Percentiles rank a stretch among this genome's conserved stretches.
These are phyloP conservation scores for Macrochelys suwanniensis DNA, from an alignment of 2,797 vertebrate genomes.

Conservation along the genomic window DNA sequence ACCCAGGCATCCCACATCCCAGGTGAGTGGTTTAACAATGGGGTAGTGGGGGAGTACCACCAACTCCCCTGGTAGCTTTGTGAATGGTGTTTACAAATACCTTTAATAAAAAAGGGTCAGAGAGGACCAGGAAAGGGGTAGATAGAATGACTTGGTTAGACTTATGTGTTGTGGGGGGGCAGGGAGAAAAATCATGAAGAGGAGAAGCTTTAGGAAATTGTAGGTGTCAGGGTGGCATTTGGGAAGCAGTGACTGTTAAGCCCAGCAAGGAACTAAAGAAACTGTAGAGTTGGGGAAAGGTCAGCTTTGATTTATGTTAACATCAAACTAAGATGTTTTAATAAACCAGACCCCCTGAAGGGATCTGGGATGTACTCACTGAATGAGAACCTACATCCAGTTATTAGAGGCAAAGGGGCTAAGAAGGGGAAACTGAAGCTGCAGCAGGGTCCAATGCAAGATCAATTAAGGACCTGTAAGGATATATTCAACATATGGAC, in stretches of 20 bases:
- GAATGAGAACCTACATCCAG: no score
- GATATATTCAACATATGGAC: not conserved
- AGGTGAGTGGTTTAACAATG: no score
- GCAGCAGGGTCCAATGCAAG: not conserved
- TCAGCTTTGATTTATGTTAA: not conserved
- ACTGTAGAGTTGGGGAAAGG: not conserved
- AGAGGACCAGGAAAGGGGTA: not conserved
- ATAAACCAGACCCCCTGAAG: no score
- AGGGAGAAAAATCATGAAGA: not conserved
- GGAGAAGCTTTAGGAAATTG: not conserved
- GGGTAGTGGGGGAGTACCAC: no score
- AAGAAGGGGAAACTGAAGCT: not conserved
- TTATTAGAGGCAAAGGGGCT: not conserved
- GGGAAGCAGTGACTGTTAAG: not conserved
- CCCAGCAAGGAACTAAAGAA: not conserved
- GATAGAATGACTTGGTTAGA: not conserved
- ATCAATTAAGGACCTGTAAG: not conserved
- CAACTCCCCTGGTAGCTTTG: no score
- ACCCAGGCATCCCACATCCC: no score
- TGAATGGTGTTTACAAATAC: no score
- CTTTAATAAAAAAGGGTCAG: not conserved
- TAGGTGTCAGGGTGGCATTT: not conserved
- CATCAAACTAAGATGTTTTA: not conserved
- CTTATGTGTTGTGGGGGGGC: not conserved
- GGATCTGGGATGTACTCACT: no score